Evolutionary conservation across 2,113 vertebrate genomes (phyloP), one percentile per base, ranked within the genome.

Genomic region (Laticauda laticaudata): DNA sequence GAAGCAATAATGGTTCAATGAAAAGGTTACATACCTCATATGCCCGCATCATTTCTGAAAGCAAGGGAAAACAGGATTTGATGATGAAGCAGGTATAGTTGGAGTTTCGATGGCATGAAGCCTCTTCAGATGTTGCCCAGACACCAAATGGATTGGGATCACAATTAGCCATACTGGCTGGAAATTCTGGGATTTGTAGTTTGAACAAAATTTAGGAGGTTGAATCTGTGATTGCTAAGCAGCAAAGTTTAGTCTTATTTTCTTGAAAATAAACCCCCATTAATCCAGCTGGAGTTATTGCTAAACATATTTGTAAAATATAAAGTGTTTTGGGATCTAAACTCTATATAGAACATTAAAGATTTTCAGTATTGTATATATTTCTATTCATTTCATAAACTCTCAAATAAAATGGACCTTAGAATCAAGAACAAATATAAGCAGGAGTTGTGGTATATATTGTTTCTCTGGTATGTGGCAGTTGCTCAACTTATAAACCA

Each of bases 401-500:
- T 29, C n/a, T 69, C 48, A 69, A 61, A 4, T 12, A 61, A 92
- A 69, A n/a, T 69, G 57, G 43, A 81, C 56, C 15, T 57, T 34
- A 87, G 43, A 21, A 8, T 51, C 10, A 88, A 54, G 53, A 87
- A 12, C 64, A 64, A 59, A 11, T 51, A 29, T 59, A 51, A 87
- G 34, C 85, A 92, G 29, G 91, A 88, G n/a, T 34, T 54, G 23
- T 34, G 48, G 45, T 53, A 92, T 14, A 54, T 69, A 21, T 88
- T 64, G 21, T 26, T 4, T 10, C 21, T 88, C 91, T 54, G 53
- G 57, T 53, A 54, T 51, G 54, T n/a, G 86, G 9, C 29, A 51
- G 85, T 45, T n/a, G 55, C 55, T 86, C 61, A 92, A 92, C 20
- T 85, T 91, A 21, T 14, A 59, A 48, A 87, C 86, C 91, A 92